These are phyloP conservation scores for Campaea margaritaria DNA, from an alignment of 2,888 invertebrate species.

Conservation along the genomic window DNA sequence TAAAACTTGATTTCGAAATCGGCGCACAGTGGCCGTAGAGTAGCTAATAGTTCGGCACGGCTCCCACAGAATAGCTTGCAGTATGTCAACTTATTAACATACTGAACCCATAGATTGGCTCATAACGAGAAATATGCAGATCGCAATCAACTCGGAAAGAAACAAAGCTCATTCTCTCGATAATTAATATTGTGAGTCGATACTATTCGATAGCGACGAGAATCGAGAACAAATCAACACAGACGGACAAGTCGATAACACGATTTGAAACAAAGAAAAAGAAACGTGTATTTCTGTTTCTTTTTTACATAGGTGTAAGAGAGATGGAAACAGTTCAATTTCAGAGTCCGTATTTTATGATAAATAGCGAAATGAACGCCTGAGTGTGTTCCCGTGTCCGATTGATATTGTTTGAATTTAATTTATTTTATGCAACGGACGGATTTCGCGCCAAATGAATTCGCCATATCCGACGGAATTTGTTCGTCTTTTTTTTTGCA, in stretches of 20 bases:
- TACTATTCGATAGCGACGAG: slow-evolving; percentile 54
- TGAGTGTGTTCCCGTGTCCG: slow-evolving; percentile 77
- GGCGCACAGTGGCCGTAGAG: slow-evolving; percentile 1
- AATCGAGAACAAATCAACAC: slow-evolving; percentile 76
- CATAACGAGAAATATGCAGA: slow-evolving; percentile 51
- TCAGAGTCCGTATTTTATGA: slow-evolving; percentile 75
- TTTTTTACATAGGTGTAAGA: slow-evolving; percentile 49
- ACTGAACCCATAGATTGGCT: slow-evolving; percentile 44
- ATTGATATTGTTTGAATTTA: slow-evolving; percentile 78
- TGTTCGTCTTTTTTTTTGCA: slow-evolving; percentile 10
- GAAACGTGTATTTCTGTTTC: slow-evolving; percentile 48
- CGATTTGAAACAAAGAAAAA: slow-evolving; percentile 68
- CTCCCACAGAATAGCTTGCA: too few species aligned
- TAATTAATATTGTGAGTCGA: slow-evolving; percentile 78
- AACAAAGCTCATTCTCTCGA: slow-evolving; percentile 73
- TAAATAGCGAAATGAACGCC: slow-evolving; percentile 73
- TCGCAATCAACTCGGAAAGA: slow-evolving; percentile 61
- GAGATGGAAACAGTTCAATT: slow-evolving; percentile 63
- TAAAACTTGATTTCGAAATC: slow-evolving; percentile 8
- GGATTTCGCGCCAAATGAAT: slow-evolving; percentile 68
- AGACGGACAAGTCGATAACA: slow-evolving; percentile 69
- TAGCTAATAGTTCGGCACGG: too few species aligned
- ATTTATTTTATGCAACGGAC: slow-evolving; percentile 72
- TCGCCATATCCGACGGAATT: slow-evolving; percentile 39
- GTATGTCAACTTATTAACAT: slow-evolving; percentile 15